Evolutionary conservation across 53 echinoderm and acorn worm species (phyloP), one percentile per base, ranked within the genome.

Genomic region (Zoroaster sp.): DNA sequence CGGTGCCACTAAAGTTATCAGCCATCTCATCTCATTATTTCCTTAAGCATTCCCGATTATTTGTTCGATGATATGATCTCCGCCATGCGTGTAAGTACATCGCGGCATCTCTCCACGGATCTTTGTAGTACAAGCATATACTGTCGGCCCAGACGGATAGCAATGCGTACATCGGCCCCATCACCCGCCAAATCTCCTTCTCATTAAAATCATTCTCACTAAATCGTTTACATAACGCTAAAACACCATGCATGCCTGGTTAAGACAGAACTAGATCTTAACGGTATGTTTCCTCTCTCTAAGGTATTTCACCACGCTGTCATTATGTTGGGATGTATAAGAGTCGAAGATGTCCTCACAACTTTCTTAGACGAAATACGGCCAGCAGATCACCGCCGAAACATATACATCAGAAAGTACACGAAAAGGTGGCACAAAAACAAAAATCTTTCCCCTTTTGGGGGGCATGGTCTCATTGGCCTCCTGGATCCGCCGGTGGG

Each of bases 301-400:
- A n/a, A 10, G n/a, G 40, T 79, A 54, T 79, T 59, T 79, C 79
- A 79, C 38, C 79, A 33, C 39, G 79, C 12, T 79, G 79, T 79
- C 79, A 63, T 40, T 79, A 37, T 36, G 5, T 59, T 21, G 36
- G n/a, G 35, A 35, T 52, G 52, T 44, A 6, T 25, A 15, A 47
- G 79, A 63, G 52, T 79, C 55, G 39, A 35, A n/a, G 79, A 14
- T 63, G 65, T 59, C 34, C 78, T 78, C 78, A 9, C 78, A 79
- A 33, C 55, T n/a, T 39, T 33, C 12, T 18, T 38, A 36, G 14
- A 2, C 23, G 28, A 59, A 28, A 59, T 59, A 59, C 63, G 28
- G 28, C 63, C n/a, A 59, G 2, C 7, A 59, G 28, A 59, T 59
- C 63, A 59, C 11, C 1, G 63, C 63, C 63, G 34, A 36, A 53